Evolutionary conservation across 2,113 vertebrate genomes (phyloP).

Genomic region (Puffinus mauretanicus): DNA sequence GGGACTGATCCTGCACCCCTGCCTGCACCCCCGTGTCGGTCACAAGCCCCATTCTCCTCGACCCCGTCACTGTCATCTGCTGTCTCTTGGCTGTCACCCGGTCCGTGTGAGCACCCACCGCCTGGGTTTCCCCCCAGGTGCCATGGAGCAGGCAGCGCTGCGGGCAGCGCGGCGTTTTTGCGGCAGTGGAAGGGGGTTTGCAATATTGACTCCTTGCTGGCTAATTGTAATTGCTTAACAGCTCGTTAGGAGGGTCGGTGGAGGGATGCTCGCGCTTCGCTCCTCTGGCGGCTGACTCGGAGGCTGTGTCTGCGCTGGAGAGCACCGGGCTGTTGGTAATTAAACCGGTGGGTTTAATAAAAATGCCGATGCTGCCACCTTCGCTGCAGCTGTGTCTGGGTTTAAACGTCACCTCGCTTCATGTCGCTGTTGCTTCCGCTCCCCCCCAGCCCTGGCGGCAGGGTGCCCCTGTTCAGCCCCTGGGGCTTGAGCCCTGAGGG

Average conservation of each 20-base stretch:
- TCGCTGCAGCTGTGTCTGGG: background rate
- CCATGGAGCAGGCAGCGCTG: background rate
- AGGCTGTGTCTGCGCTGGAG: background rate
- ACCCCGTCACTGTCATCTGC: rapidly evolving
- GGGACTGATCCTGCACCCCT: background rate
- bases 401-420: background rate
- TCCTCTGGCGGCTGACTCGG: background rate
- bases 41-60: rapidly evolving
- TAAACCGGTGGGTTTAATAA: background rate
- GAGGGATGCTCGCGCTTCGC: background rate
- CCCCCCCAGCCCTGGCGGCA: rapidly evolving
- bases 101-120: background rate
- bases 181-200: background rate
- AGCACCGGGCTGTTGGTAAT: background rate
- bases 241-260: background rate
- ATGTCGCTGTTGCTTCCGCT: rapidly evolving
- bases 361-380: rapidly evolving
- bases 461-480: background rate
- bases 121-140: background rate
- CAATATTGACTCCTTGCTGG: background rate
- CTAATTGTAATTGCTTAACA: background rate
- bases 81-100: background rate
- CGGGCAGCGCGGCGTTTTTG: background rate
- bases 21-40: rapidly evolving
- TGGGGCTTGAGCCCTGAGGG: background rate